Conservation (phyloP, 1,140 invertebrate genomes). For the Ceratosolen fusciceps region DNA sequence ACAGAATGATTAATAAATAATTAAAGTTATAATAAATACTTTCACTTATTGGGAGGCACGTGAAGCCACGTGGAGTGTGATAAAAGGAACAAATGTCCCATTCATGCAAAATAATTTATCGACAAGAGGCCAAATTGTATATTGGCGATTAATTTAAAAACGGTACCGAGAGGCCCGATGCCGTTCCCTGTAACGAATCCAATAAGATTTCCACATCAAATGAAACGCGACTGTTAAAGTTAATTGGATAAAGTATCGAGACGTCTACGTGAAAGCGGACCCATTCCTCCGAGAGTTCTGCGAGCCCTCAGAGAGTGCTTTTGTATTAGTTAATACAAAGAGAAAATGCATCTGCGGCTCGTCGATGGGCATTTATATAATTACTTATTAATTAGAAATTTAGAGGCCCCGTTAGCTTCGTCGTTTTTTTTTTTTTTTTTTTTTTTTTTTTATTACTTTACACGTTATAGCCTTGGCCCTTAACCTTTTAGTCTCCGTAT, state of each 20-base stretch:
- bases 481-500: too few relatives aligned
- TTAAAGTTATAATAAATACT: too few relatives aligned
- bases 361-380: too few relatives aligned
- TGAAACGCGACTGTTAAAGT: neutral
- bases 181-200: neutral
- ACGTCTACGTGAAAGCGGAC: neutral
- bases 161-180: neutral
- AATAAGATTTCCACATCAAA: conserved; percentile 12
- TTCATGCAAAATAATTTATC: neutral
- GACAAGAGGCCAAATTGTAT: neutral
- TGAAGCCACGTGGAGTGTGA: neutral
- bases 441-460: too few relatives aligned
- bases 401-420: too few relatives aligned
- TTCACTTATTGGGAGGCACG: neutral
- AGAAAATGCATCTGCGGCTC: too few relatives aligned
- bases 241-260: neutral
- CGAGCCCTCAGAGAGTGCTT: neutral
- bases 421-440: too few relatives aligned
- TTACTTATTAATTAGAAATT: too few relatives aligned
- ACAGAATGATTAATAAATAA: too few relatives aligned
- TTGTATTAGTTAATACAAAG: neutral
- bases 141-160: neutral
- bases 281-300: neutral
- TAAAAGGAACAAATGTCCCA: neutral
- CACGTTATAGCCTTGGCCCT: too few relatives aligned